These are phyloP conservation scores for Cremastobaeus sp. DNA, from an alignment of 2,888 invertebrate genomes.

Conservation along the genomic window DNA sequence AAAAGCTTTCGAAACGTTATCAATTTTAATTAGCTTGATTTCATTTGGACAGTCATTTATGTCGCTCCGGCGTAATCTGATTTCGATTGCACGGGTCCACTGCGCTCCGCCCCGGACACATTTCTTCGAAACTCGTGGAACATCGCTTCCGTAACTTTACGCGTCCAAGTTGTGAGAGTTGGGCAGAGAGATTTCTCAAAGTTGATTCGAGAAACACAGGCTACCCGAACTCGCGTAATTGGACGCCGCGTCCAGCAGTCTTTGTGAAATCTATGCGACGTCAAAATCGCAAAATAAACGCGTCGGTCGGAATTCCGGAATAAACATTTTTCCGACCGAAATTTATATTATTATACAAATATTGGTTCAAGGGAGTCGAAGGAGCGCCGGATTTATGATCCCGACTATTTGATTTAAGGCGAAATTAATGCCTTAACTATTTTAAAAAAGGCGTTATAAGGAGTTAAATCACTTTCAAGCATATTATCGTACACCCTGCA, in stretches of 20 bases:
- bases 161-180: conserved; percentile 55
- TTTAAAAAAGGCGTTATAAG: conserved; percentile 53
- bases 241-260: conserved; percentile 67
- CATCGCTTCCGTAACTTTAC: conserved; percentile 51
- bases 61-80: conserved; percentile 48
- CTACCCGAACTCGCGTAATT: conserved; percentile 69
- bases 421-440: conserved; percentile 51
- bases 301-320: conserved; percentile 33
- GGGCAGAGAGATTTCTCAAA: conserved; percentile 64
- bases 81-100: conserved; percentile 48
- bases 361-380: conserved; percentile 40
- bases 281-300: conserved; percentile 48
- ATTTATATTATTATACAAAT: conserved; percentile 51
- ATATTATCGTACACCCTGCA: conserved; percentile 50
- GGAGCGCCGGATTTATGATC: conserved; percentile 49
- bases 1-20: conserved; percentile 36
- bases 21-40: conserved; percentile 55
- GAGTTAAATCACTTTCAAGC: conserved; percentile 52
- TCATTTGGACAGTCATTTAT: conserved; percentile 52
- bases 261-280: conserved; percentile 52
- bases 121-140: conserved; percentile 51
- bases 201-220: conserved; percentile 66
- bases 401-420: conserved; percentile 55
- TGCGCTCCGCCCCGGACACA: conserved; percentile 8
- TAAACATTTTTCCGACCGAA: conserved; percentile 32